Percentiles rank a stretch among this genome's conserved stretches.
Conservation (phyloP, 2,888 invertebrate genomes). For the Drosophila subsilvestris region DNA sequence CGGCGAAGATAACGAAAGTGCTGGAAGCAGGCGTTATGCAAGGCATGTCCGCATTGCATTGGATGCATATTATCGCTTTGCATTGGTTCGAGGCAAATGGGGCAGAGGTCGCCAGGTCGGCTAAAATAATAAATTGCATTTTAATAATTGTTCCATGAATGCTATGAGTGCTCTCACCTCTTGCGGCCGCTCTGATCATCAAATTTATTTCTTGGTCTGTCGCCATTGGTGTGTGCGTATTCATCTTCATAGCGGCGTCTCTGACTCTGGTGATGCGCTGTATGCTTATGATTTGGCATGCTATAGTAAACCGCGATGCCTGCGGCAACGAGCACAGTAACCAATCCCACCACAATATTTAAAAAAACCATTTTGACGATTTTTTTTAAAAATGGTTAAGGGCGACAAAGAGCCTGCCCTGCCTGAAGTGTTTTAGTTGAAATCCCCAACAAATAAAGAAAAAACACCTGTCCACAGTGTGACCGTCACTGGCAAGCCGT, state of each 20-base stretch:
- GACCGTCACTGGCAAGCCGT: too few species aligned
- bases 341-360: constrained; percentile 28
- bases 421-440: not conserved
- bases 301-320: constrained; percentile 37
- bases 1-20: not conserved
- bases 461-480: too few species aligned
- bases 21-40: constrained; percentile 43
- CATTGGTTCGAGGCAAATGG: constrained; percentile 30
- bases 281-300: not conserved
- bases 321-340: constrained; percentile 37
- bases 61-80: constrained; percentile 10
- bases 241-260: not conserved
- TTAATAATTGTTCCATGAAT: not conserved
- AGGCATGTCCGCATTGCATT: constrained; percentile 56
- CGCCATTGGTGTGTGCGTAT: not conserved
- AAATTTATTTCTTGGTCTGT: not conserved
- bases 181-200: not conserved
- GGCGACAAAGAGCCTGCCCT: not conserved
- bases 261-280: not conserved
- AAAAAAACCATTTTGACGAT: constrained; percentile 45
- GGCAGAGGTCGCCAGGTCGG: constrained; percentile 48
- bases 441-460: too few species aligned
- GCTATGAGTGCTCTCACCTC: constrained; percentile 14
- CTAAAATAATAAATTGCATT: constrained; percentile 26
- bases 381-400: not conserved